A percentile compares a stretch with the other conserved stretches of the same genome.
phyloP scores from a whole-genome alignment of 2,113 vertebrate genomes.

The Mesoclemmys tuberculata region DNA sequence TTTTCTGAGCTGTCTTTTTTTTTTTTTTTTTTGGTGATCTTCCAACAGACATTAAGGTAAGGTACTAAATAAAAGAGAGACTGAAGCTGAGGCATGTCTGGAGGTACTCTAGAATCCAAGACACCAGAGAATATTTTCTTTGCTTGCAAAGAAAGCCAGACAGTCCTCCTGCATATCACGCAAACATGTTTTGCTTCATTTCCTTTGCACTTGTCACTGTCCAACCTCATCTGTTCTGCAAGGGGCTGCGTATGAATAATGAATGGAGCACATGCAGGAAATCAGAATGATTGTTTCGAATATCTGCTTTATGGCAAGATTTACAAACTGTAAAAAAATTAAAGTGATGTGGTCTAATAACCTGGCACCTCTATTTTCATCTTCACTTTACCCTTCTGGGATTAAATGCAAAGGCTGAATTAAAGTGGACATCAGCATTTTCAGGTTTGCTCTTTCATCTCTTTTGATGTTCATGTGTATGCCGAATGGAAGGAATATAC shows the following conservation, averaged over 20 bases:
- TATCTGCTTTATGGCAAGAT: not conserved
- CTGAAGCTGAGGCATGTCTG: not conserved
- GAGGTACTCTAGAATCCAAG: not conserved
- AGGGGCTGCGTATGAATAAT: conserved; percentile 33
- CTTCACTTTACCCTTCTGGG: not conserved
- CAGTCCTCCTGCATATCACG: not conserved
- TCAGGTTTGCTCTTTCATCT: not conserved
- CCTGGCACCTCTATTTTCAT: not conserved
- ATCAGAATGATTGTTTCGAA: conserved; percentile 44
- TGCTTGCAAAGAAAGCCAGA: not conserved
- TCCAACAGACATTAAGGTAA: not conserved
- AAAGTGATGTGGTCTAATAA: not conserved
- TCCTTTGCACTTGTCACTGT: conserved; percentile 1
- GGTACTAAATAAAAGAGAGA: not conserved
- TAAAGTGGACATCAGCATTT: conserved; percentile 2
- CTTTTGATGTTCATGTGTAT: not conserved
- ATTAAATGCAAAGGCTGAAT: conserved; percentile 5
- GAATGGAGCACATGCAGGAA: conserved; percentile 12
- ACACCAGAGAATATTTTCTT: not conserved
- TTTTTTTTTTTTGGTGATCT: not conserved
- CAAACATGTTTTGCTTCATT: not conserved
- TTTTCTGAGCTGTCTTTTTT: not conserved
- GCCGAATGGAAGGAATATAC: not conserved
- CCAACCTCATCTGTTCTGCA: not conserved
- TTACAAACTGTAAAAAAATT: conserved; percentile 20